Base-by-base conservation (phyloP, 2,113 vertebrate species). In the Cyanistes caeruleus region DNA sequence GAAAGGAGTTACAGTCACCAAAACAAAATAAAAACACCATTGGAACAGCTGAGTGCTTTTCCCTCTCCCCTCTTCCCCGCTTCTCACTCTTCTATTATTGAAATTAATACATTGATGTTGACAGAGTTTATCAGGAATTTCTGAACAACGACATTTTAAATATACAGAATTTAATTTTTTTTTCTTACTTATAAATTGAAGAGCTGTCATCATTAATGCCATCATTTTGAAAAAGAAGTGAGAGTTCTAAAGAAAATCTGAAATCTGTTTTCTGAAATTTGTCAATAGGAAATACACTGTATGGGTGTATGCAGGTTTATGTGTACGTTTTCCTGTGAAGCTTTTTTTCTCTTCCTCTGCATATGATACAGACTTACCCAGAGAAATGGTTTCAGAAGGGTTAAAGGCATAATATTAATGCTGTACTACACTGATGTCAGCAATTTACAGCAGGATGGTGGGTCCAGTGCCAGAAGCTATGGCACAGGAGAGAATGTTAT, bases 391-490 rank as follows among this genome's bases (percentile, higher is more conserved):
- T 92, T 53, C 14, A 7, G 84, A 95, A 58, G 68, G 28, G 88
- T 94, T 95, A 96, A 94, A 82, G n/a, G 64, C 77, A 81, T 79
- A 86, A 56, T 88, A 89, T 77, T 86, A 88, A 53, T 80, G 39
- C 64, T 89, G 37, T 82, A 70, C 72, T 65, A 74, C 68, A 72
- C 74, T 86, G 70, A 93, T 95, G 76, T 91, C 94, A 96, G 91
- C 81, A 95, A 73, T 92, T 96, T 95, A 51, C 80, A 53, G 87
- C 6, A 46, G 58, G 68, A 90, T 85, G 48, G 96, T 84, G 78
- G 59, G 15, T 95, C 95, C 81, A 95, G 60, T 87, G 85, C 67
- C 28, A 64, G 93, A 95, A 97, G 85, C 91, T 48, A 84, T 73
- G 70, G 72, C 77, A 90, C 48, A 56, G 69, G 58, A 91, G 73